phyloP scores from a whole-genome alignment of 2,113 vertebrate genomes.

The Serilophus lunatus region DNA sequence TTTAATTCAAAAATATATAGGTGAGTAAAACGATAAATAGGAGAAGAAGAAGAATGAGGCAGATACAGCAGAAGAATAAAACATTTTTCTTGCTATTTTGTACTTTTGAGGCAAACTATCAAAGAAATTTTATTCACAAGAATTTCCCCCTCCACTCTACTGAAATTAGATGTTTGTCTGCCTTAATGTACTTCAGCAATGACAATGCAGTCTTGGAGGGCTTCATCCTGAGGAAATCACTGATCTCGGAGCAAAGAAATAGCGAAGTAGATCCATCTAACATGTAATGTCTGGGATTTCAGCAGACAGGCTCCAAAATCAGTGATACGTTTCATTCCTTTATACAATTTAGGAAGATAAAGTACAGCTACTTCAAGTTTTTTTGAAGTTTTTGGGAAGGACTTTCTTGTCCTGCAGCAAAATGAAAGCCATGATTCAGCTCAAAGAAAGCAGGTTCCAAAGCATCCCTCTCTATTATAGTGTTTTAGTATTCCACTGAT shows the following conservation, averaged over 20 bases:
- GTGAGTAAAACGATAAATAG: neutral
- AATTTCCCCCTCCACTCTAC: neutral
- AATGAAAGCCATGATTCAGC: neutral
- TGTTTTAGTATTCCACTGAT: neutral
- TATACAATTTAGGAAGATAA: neutral
- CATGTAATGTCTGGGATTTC: neutral
- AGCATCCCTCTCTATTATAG: neutral
- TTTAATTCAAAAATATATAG: neutral
- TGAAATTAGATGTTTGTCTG: neutral
- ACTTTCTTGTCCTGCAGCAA: neutral
- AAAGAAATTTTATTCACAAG: neutral
- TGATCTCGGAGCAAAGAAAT: neutral
- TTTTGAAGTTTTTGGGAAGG: neutral
- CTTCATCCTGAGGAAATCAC: neutral
- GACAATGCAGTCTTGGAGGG: neutral
- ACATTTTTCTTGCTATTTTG: neutral
- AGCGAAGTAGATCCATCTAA: neutral
- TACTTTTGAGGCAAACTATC: neutral
- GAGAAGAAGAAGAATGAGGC: neutral
- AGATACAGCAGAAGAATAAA: neutral
- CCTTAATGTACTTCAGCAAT: neutral
- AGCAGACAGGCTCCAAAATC: neutral
- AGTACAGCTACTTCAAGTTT: neutral
- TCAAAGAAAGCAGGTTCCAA: neutral
- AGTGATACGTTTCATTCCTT: neutral